Base-by-base conservation (phyloP, 1,140 invertebrate genomes). In the Ridgeia piscesae region DNA sequence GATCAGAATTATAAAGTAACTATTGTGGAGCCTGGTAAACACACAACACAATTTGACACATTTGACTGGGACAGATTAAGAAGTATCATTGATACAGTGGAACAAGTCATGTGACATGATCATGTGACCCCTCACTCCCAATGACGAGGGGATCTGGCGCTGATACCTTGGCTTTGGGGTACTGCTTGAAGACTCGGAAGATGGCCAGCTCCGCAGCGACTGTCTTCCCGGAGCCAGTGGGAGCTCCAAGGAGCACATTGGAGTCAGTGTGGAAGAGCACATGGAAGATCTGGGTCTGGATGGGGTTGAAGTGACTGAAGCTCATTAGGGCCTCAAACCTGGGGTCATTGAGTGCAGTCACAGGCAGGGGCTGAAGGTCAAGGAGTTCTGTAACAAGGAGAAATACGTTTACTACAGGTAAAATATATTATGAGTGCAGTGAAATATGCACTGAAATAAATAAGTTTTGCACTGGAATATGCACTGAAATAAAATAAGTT, bases 261-360 rank as follows among this genome's bases (percentile, higher is more conserved):
- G 97, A 97, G 95, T 99, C 98, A 0, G 98, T 99, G 95, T 99
- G 98, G 96, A 99, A 99, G 0, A 99, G 96, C 93, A 98, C 98
- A 96, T 99, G 98, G 95, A 99, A 99, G 89, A 99, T 98, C 96
- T 99, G 99, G 8, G 99, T 99, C 96, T 99, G 99, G 94, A 99
- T 99, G 1, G 99, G 98, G 96, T 99, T 99, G 96, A 99, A 99
- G 95, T 99, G 98, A 0, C 97, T 97, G 95, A 99, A 99, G 33
- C 96, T 97, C 96, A 99, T 99, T 1, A 99, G 95, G 50, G 96
- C 96, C 96, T 99, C 97, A 94, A 97, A 98, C 6, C 96, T 94
- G 0, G 96, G 95, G 94, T 99, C 97, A 92, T 98, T 97, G 33
- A 99, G 96, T 0, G 97, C 98, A 91, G 97, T 97, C 9, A 99